Evolutionary conservation across 2,888 invertebrate genomes (phyloP), one percentile per base, ranked within the genome.

Genomic region (Morinoia aosen): DNA sequence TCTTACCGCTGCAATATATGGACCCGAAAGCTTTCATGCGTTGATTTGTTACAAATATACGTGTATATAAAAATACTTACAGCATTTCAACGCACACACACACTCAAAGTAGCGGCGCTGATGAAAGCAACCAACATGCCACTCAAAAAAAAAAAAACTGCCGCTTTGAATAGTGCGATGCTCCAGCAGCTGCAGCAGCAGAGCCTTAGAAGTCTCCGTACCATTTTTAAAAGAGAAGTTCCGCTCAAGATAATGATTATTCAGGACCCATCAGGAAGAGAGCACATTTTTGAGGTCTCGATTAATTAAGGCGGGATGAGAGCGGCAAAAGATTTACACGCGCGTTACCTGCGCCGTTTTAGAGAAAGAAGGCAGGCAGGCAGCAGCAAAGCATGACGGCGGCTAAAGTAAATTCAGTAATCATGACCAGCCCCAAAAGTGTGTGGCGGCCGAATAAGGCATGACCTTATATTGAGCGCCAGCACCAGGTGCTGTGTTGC

Each of bases 361-460:
- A 25, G 1, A 76, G 33, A 8, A 76, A 76, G 33, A 33, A 76
- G 33, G 8, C 16, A 33, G n/a, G n/a, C n/a, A n/a, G 33, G 8
- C 8, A 33, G 76, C 76, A 61, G 25, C 25, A 76, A 33, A 76
- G 76, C 76, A 76, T 19, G 76, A 76, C 76, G 76, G 33, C 16
- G 76, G 76, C 33, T 76, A 76, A 76, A 76, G 76, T 76, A 76
- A 76, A 76, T 76, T 76, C 76, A 76, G 76, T 33, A 76, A 76
- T 76, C 76, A 76, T 76, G 76, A 76, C 76, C 19, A 76, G 76
- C 76, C 76, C 61, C 76, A 76, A 76, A 76, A 76, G 76, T 33
- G 76, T 33, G 19, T 33, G 25, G 16, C 10, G 33, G 76, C 76
- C 76, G 19, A 76, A 76, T 76, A 76, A 76, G 76, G 76, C 76